phyloP scores from a whole-genome alignment of 2,888 invertebrate genomes.

The Torymus auratus region DNA sequence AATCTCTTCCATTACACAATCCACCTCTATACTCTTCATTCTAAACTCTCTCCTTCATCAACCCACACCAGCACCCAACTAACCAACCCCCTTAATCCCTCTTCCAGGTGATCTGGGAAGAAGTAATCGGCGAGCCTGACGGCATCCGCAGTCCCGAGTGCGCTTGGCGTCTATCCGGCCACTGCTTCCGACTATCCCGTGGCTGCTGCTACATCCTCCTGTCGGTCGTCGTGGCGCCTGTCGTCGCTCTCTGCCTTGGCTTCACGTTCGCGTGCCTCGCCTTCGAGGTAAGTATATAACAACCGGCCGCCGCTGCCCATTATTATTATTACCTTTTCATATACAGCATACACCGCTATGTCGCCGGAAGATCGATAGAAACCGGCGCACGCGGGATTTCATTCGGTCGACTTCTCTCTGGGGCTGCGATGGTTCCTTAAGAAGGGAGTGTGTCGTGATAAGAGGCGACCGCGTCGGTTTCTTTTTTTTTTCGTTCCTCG shows the following conservation, averaged over 20 bases:
- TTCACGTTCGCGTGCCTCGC: slow-evolving; percentile 84
- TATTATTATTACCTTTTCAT: slow-evolving; percentile 31
- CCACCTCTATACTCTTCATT: too few species aligned
- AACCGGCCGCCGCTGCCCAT: neutral
- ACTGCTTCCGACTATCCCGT: slow-evolving; percentile 82
- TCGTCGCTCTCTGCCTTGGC: slow-evolving; percentile 82
- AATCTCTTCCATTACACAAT: too few species aligned
- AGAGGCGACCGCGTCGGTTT: too few species aligned
- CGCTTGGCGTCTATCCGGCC: slow-evolving; percentile 83
- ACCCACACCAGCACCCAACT: too few species aligned
- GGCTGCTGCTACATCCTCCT: slow-evolving; percentile 85
- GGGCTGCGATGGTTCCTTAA: neutral
- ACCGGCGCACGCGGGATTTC: slow-evolving; percentile 1
- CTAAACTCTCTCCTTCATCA: too few species aligned
- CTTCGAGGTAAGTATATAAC: slow-evolving; percentile 80
- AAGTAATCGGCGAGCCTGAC: slow-evolving; percentile 85
- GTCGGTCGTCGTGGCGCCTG: slow-evolving; percentile 83
- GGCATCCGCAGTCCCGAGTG: slow-evolving; percentile 84
- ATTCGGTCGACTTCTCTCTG: neutral
- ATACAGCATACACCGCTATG: neutral
- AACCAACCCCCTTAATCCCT: neutral
- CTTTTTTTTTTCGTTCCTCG: too few species aligned
- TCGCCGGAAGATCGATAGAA: slow-evolving; percentile 37
- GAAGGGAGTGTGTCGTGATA: neutral
- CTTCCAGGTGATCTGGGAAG: slow-evolving; percentile 83